phyloP scores from a whole-genome alignment of 2,797 vertebrate species.

The Avahi laniger region DNA sequence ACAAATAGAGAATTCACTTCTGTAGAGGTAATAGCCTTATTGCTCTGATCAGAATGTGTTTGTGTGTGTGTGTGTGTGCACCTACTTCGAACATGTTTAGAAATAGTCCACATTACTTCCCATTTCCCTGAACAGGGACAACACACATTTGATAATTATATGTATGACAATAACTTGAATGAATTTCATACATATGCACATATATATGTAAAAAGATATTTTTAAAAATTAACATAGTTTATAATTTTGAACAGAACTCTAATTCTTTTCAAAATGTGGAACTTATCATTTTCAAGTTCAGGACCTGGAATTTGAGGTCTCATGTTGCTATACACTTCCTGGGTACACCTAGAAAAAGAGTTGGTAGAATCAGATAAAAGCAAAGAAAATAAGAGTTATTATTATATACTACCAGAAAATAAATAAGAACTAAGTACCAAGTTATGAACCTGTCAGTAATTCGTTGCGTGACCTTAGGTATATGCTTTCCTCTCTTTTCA shows the following conservation, averaged over 20 bases:
- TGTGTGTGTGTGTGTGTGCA: background rate
- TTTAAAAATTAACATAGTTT: background rate
- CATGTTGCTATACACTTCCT: background rate
- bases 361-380: background rate
- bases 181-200: background rate
- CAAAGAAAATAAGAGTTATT: background rate
- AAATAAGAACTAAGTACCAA: background rate
- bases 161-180: background rate
- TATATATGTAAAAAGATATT: background rate
- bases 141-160: background rate
- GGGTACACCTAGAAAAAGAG: background rate
- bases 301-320: background rate
- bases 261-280: background rate
- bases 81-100: background rate
- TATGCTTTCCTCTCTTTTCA: background rate
- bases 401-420: background rate
- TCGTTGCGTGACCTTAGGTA: background rate
- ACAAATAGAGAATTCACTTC: background rate
- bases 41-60: background rate
- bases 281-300: background rate
- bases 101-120: background rate
- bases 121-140: background rate
- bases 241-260: background rate
- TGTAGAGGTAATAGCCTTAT: background rate
- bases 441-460: background rate